Base-by-base conservation (phyloP, 2,888 invertebrate genomes). In the Lepetodrilus schrolli region DNA sequence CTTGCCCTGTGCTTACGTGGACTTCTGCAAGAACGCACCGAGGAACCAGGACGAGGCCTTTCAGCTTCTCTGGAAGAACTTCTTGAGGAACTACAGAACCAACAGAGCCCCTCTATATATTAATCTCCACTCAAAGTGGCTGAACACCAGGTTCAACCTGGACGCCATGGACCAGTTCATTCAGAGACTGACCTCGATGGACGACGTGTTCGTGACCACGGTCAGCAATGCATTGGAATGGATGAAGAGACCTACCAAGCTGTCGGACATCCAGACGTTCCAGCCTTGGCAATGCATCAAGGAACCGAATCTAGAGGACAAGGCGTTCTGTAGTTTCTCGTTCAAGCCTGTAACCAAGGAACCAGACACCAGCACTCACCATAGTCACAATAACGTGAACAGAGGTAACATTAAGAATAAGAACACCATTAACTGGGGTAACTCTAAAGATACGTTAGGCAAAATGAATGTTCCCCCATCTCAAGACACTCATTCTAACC, bases 91-190 rank as follows among this genome's bases (percentile, higher is more conserved):
- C 80, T 95, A 95, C 87, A 83, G 91, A 0, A 92, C 92, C 10
- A 94, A 93, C 85, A 76, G 86, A 74, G 96, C 96, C 0, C 97
- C 96, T 0, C 93, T 94, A 78, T 96, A 96, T 2, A 91, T 97
- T 23, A 95, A 95, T 87, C 93, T 97, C 78, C 95, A 95, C 89
- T 93, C 96, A 0, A 93, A 94, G 0, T 96, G 86, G 86, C 84
- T 87, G 72, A 84, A 83, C 70, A 84, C 82, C 8, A 80, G 81
- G 1, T 81, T 82, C 65, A 79, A 86, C 38, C 72, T 88, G 7
- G 86, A 85, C 34, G 88, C 86, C 10, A 84, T 88, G 85, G 84
- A 86, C 51, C 76, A 85, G 30, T 88, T 88, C 76, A 83, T 87
- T 3, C 76, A 83, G 26, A 79, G 82, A 13, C 77, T 88, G 30